Evolutionary conservation across 2,113 vertebrate species (phyloP).

Genomic region (Callaeas wilsoni): DNA sequence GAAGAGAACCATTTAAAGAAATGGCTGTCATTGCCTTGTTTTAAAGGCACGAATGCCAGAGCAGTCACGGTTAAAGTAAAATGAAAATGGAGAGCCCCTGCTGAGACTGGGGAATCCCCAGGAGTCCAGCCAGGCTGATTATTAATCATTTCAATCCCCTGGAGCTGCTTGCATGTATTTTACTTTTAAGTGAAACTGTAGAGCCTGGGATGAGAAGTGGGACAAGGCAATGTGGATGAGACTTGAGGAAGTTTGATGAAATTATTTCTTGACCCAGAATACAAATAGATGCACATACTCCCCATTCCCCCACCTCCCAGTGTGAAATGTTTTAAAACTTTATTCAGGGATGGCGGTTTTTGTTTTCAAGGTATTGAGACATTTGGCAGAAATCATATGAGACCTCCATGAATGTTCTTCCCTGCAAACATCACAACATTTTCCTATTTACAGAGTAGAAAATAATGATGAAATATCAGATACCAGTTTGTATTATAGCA

Average conservation of each 20-base stretch:
- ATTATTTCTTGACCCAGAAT: not conserved
- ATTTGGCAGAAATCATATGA: not conserved
- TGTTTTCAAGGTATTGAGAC: not conserved
- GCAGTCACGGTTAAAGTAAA: not conserved
- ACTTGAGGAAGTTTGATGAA: not conserved
- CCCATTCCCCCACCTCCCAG: accelerated
- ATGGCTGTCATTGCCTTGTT: not conserved
- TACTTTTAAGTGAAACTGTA: not conserved
- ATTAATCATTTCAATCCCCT: not conserved
- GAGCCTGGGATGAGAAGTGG: not conserved
- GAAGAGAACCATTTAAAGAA: not conserved
- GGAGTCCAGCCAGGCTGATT: not conserved
- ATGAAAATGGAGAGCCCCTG: not conserved
- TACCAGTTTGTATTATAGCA: not conserved
- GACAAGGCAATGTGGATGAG: not conserved
- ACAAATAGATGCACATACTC: not conserved
- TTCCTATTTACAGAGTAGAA: not conserved
- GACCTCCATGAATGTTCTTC: not conserved
- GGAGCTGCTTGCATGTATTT: not conserved
- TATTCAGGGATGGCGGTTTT: not conserved
- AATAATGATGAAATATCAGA: not conserved
- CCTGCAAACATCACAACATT: not conserved
- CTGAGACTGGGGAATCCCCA: not conserved
- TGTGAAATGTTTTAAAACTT: not conserved
- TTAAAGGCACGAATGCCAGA: not conserved